phyloP scores from a whole-genome alignment of 1,140 invertebrate genomes.

The Melanaphis sacchari region DNA sequence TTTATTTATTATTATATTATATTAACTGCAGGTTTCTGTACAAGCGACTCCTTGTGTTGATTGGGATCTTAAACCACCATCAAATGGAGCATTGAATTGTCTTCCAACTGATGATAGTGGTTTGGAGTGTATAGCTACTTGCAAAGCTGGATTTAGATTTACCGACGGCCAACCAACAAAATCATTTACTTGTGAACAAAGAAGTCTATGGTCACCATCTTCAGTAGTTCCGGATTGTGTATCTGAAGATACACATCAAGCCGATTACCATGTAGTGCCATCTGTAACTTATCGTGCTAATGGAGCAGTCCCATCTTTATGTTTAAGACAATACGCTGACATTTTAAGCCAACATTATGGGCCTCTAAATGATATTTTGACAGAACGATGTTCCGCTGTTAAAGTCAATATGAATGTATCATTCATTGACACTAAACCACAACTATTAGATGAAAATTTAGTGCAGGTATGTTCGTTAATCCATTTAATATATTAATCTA shows the following conservation, averaged over 20 bases:
- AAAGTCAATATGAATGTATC: conserved; percentile 95
- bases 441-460: conserved; percentile 82
- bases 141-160: conserved; percentile 85
- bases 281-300: conserved; percentile 89
- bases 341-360: conserved; percentile 81
- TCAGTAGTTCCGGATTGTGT: conserved; percentile 92
- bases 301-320: conserved; percentile 82
- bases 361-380: conserved; percentile 81
- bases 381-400: conserved; percentile 90
- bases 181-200: conserved; percentile 82
- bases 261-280: conserved; percentile 89
- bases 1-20: neutral
- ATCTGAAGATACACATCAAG: conserved; percentile 91
- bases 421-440: conserved; percentile 81
- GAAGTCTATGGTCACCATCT: conserved; percentile 81
- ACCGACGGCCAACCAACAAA: conserved; percentile 88
- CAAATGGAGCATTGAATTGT: conserved; percentile 88
- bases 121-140: conserved; percentile 88
- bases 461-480: conserved; percentile 68
- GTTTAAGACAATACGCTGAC: conserved; percentile 86
- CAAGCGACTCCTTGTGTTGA: conserved; percentile 93
- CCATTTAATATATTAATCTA: neutral
- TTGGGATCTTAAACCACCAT: conserved; percentile 89
- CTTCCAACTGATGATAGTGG: conserved; percentile 81
- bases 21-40: conserved; percentile 73